phyloP scores from a whole-genome alignment of 2,113 vertebrate species.

The Myrmecophaga tridactyla region DNA sequence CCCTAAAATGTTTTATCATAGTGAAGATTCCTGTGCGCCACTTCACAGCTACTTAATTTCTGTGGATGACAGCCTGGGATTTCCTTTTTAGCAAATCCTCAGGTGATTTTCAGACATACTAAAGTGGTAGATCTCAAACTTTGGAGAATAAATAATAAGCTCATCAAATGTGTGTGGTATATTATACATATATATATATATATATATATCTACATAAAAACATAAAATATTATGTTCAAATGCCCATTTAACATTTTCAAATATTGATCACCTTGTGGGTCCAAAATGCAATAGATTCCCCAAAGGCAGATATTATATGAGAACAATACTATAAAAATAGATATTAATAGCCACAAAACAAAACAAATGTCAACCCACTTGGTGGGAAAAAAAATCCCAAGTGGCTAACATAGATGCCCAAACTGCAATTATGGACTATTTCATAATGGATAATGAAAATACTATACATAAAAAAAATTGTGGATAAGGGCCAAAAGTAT shows the following conservation, averaged over 20 bases:
- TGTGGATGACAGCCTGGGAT: background rate
- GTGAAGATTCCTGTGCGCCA: accelerated
- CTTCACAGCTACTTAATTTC: background rate
- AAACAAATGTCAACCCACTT: background rate
- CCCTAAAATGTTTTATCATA: background rate
- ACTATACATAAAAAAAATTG: background rate
- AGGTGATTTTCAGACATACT: background rate
- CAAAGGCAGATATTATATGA: background rate
- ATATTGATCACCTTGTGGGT: background rate
- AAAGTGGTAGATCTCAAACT: background rate
- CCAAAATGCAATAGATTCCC: background rate
- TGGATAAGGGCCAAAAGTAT: background rate
- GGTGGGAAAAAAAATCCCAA: background rate
- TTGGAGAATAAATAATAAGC: background rate
- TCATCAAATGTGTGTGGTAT: background rate
- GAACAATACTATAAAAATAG: background rate
- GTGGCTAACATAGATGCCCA: background rate
- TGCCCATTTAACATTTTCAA: background rate
- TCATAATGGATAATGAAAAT: background rate
- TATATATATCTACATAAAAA: background rate
- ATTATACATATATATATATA: background rate
- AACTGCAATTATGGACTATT: background rate
- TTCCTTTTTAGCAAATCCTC: background rate
- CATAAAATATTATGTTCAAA: background rate
- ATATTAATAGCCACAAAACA: background rate